Conservation (phyloP, 2,797 vertebrate species). For the Xiphorhynchus erythropygius region DNA sequence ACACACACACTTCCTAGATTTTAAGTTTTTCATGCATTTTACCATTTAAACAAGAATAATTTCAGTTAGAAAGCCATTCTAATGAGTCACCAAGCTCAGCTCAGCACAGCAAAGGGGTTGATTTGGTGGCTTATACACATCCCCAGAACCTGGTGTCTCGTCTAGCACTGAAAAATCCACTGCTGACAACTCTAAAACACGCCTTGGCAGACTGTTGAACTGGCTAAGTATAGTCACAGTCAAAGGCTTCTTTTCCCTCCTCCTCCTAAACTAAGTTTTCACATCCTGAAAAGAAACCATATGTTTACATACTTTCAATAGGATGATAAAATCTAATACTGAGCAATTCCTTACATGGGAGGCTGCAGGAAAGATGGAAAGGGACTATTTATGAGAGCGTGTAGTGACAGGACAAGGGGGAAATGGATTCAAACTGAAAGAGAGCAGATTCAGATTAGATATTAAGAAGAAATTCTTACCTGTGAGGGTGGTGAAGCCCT, state of each 20-base stretch:
- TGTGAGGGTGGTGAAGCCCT: background rate
- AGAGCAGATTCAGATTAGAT: background rate
- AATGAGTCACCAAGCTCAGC: background rate
- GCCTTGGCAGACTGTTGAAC: conserved; percentile 1
- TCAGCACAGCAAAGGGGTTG: background rate
- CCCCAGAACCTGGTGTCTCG: background rate
- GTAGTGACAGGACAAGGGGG: background rate
- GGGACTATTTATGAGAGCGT: background rate
- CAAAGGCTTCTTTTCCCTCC: background rate
- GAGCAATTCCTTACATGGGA: background rate
- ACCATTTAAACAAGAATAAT: background rate
- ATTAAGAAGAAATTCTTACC: background rate
- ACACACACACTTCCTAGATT: background rate
- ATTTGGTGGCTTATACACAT: conserved; percentile 1
- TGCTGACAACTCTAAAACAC: conserved; percentile 27
- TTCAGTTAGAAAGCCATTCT: background rate
- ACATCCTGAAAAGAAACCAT: background rate
- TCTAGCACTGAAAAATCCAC: conserved; percentile 28
- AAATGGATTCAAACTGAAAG: background rate
- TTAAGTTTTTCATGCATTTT: background rate
- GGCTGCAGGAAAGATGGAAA: background rate
- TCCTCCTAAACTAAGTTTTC: background rate
- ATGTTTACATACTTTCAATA: background rate
- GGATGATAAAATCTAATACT: background rate
- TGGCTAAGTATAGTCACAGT: background rate